Evolutionary conservation across 1,140 invertebrate species (phyloP).

Genomic region (Leptinotarsa undecemlineata): DNA sequence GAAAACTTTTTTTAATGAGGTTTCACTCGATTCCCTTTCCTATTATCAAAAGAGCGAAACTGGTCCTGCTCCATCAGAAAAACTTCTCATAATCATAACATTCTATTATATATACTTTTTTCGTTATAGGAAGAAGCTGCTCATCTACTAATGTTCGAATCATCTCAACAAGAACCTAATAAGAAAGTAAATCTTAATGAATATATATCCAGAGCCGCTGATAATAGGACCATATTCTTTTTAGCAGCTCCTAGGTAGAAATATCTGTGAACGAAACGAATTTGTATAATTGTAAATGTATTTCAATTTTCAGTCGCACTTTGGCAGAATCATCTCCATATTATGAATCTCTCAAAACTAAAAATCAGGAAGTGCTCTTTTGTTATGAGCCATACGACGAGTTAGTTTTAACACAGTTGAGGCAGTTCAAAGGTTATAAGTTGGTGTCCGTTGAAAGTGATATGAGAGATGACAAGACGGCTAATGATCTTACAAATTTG

Average conservation of each 20-base stretch:
- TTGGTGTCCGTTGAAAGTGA: slow-evolving; percentile 94
- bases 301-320: slow-evolving; percentile 69
- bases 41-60: too few species aligned
- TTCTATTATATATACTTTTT: neutral
- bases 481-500: slow-evolving; percentile 62
- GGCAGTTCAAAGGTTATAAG: slow-evolving; percentile 77
- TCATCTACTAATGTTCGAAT: slow-evolving; percentile 90
- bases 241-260: slow-evolving; percentile 87
- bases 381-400: slow-evolving; percentile 97
- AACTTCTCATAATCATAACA: neutral
- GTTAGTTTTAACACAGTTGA: slow-evolving; percentile 87
- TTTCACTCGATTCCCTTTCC: neutral
- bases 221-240: slow-evolving; percentile 88
- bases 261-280: neutral
- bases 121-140: slow-evolving; percentile 83
- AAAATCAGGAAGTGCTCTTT: slow-evolving; percentile 90
- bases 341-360: slow-evolving; percentile 86
- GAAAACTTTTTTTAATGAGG: neutral
- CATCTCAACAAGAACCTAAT: slow-evolving; percentile 75
- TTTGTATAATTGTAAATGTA: neutral
- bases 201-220: slow-evolving; percentile 73
- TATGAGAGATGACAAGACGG: slow-evolving; percentile 74
- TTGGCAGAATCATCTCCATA: slow-evolving; percentile 93
- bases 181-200: slow-evolving; percentile 81
- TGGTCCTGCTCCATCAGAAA: too few species aligned